Conservation (phyloP, 2,113 vertebrate species). For the Hydropotes inermis region DNA sequence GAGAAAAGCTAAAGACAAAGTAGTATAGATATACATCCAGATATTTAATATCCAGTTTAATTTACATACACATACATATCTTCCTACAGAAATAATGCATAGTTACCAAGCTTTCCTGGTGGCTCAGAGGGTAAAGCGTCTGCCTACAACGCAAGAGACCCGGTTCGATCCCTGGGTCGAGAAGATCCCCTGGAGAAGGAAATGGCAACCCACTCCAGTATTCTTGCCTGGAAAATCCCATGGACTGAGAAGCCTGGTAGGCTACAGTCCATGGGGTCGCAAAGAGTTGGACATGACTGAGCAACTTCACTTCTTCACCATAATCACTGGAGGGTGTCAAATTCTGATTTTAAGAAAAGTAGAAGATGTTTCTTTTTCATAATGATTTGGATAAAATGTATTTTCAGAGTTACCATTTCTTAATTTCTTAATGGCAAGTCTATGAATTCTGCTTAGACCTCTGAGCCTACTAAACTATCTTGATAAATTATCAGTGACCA, state of each 20-base stretch:
- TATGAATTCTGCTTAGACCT: neutral
- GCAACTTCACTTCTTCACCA: neutral
- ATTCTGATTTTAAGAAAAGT: neutral
- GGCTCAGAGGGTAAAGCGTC: too few species aligned
- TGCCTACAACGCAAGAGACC: too few species aligned
- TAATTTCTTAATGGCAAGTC: neutral
- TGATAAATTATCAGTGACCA: constrained; percentile 35
- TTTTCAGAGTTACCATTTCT: neutral
- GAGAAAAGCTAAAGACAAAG: neutral
- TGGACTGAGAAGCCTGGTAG: too few species aligned
- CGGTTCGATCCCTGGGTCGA: too few species aligned
- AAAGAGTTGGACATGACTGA: too few species aligned
- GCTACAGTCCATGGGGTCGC: too few species aligned
- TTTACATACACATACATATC: neutral
- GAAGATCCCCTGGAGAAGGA: too few species aligned
- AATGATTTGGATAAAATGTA: neutral
- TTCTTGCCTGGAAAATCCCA: too few species aligned
- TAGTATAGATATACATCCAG: neutral
- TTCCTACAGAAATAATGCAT: neutral
- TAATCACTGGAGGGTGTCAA: neutral
- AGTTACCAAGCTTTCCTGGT: neutral
- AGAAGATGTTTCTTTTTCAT: neutral
- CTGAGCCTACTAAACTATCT: neutral
- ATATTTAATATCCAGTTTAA: neutral
- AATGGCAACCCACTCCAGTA: too few species aligned